Evolutionary conservation across 2,113 vertebrate genomes (phyloP), one percentile per base, ranked within the genome.

Genomic region (Gracilinanus agilis): DNA sequence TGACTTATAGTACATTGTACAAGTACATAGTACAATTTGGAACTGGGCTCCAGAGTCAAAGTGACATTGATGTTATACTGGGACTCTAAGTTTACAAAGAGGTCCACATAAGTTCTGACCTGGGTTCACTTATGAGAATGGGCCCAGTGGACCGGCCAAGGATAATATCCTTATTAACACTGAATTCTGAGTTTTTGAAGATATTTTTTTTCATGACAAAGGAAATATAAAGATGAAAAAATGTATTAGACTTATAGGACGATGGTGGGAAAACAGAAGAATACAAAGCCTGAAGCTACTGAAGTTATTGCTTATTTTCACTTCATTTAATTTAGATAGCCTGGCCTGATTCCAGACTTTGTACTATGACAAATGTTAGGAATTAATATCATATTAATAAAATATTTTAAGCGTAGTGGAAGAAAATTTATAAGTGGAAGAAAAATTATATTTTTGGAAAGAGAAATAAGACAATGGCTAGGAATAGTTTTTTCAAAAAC

Each of bases 401-500:
- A 0, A 54, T 94, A 92, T 92, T 92, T 96, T 93, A 94, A 92
- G 44, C 2, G 91, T 96, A 96, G 53, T 96, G 24, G 8, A 91
- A 94, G 34, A 92, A 11, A 23, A 95, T n/a, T n/a, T n/a, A 91
- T 90, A 24, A 96, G 53, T 96, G 24, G 8, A 91, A 94, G 34
- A 92, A 11, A 23, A 95, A 96, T 93, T 23, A 44, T 12, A 44
- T 53, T 49, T 89, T 96, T 54, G 1, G 27, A 92, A 95, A 92
- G n/a, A 95, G 12, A 96, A 92, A 91, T 75, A 94, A 7, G 44
- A 93, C 27, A 94, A 89, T 90, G 24, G 92, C 0, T 94, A 58
- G 94, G n/a, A 90, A 93, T 67, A 88, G 61, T 44, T 90, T 91
- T 49, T 89, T 97, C 92, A 94, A 9, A 96, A 95, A 54, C 89